These are phyloP conservation scores for Mormyrops attenuatus DNA, from an alignment of 2,797 vertebrate genomes.

Conservation along the genomic window DNA sequence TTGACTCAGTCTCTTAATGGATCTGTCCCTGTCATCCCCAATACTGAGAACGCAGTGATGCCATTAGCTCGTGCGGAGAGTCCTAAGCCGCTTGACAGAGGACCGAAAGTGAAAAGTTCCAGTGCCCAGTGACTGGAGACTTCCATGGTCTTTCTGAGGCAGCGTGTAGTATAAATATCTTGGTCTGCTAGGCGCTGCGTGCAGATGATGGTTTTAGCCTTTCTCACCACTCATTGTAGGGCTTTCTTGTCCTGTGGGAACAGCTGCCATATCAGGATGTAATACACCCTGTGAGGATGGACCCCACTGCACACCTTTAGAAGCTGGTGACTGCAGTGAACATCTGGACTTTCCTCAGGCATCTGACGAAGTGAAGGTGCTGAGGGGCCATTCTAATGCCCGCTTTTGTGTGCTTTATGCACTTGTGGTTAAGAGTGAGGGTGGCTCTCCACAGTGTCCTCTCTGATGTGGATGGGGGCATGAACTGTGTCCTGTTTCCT, in stretches of 20 bases:
- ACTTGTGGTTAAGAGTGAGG: neutral
- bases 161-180: neutral
- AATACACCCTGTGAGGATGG: neutral
- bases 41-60: neutral
- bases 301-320: neutral
- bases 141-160: neutral
- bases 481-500: neutral
- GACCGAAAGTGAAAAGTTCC: neutral
- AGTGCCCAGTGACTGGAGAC: neutral
- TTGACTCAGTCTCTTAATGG: neutral
- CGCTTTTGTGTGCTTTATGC: neutral
- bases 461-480: neutral
- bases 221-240: neutral
- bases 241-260: neutral
- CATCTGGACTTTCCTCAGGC: neutral
- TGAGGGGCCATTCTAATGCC: neutral
- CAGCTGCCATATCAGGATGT: neutral
- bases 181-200: neutral
- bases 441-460: neutral
- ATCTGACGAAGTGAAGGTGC: neutral
- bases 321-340: neutral
- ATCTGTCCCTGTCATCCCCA: neutral
- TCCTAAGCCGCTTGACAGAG: neutral
- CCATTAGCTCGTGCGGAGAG: neutral
- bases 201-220: neutral